Percentiles rank a stretch among this genome's conserved stretches.
phyloP scores from a whole-genome alignment of 1,140 invertebrate species.

The Pseudomyrmex flavicornis region DNA sequence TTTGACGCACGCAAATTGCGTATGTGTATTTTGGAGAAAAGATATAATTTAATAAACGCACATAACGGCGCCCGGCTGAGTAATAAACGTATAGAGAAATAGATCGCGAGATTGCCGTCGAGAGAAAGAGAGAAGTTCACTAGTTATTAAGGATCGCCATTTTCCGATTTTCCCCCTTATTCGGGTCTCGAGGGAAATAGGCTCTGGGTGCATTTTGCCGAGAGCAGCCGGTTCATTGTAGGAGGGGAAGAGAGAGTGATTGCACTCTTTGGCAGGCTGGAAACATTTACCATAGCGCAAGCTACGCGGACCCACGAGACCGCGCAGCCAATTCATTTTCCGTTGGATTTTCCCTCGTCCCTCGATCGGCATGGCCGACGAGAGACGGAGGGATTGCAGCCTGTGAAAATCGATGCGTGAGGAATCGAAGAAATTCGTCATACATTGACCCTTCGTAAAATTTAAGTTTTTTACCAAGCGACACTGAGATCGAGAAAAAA shows the following conservation, averaged over 20 bases:
- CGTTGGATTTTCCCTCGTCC: slow-evolving; percentile 51
- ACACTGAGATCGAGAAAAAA: background rate
- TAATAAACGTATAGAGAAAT: background rate
- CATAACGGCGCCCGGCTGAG: background rate
- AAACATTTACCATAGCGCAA: slow-evolving; percentile 62
- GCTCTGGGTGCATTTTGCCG: slow-evolving; percentile 5
- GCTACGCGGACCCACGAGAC: slow-evolving; percentile 50
- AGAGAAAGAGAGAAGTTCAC: background rate
- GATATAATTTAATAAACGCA: background rate
- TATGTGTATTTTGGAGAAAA: background rate
- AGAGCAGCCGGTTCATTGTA: slow-evolving; percentile 47
- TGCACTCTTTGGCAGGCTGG: slow-evolving; percentile 38
- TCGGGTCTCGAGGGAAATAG: slow-evolving; percentile 19
- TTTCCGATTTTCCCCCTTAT: slow-evolving; percentile 31
- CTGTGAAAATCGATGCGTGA: background rate
- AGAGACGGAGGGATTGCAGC: background rate
- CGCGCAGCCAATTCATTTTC: slow-evolving; percentile 63
- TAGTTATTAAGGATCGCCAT: background rate
- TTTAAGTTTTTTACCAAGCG: background rate
- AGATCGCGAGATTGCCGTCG: background rate
- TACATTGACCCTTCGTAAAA: background rate
- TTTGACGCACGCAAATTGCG: background rate
- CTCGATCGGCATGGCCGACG: background rate
- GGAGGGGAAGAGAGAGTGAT: slow-evolving; percentile 29
- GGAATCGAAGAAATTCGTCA: slow-evolving; percentile 13